Conservation (phyloP, 2,113 vertebrate species). For the Microcebus griseorufus region DNA sequence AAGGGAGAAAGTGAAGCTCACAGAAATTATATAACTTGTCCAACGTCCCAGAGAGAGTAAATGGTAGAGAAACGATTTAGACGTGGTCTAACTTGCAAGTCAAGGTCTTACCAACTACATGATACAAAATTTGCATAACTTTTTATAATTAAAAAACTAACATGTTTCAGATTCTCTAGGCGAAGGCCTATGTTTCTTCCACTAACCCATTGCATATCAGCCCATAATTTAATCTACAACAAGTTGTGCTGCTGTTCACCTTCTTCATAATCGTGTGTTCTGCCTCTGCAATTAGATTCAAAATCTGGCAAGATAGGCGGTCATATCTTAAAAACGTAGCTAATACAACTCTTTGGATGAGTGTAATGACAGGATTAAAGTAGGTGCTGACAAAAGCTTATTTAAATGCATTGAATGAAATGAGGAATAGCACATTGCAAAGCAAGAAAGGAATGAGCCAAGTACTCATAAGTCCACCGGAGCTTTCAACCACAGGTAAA, state of each 20-base stretch:
- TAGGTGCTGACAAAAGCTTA: neutral
- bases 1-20: neutral
- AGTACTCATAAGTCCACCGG: rapidly evolving
- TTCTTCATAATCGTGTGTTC: neutral
- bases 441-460: neutral
- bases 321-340: neutral
- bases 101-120: neutral
- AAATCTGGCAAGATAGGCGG: neutral
- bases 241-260: neutral
- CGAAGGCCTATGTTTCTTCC: neutral
- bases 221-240: neutral
- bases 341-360: neutral
- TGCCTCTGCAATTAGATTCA: neutral
- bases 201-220: neutral
- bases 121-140: neutral
- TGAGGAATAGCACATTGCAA: neutral
- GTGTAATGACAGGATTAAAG: too few relatives aligned
- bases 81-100: neutral
- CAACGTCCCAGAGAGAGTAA: neutral
- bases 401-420: neutral
- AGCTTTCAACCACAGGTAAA: neutral
- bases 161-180: neutral
- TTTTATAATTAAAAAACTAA: neutral
- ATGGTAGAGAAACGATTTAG: neutral
- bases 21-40: neutral